phyloP scores from a whole-genome alignment of 2,888 invertebrate species.

The Brenthis ino region DNA sequence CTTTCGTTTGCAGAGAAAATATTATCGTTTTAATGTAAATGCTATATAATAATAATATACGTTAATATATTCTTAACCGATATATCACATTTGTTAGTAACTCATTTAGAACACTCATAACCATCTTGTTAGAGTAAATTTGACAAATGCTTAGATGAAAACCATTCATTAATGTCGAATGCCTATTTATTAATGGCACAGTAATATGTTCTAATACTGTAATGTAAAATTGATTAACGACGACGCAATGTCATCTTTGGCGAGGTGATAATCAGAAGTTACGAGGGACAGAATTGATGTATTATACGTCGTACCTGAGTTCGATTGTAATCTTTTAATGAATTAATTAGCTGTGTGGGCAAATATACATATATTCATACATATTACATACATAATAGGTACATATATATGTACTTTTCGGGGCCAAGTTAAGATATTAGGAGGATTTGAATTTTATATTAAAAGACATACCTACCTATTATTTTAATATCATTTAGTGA shows the following conservation, averaged over 20 bases:
- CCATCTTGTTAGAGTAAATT: conserved; percentile 8
- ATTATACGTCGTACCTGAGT: conserved; percentile 6
- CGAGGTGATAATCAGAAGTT: conserved; percentile 20
- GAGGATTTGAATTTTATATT: too few species aligned
- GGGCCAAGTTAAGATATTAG: too few species aligned
- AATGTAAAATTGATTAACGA: conserved; percentile 22
- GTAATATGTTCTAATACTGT: conserved; percentile 17
- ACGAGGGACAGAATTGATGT: conserved; percentile 16
- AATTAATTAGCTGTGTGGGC: not conserved
- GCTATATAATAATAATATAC: too few species aligned
- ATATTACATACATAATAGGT: too few species aligned
- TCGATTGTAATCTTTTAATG: conserved; percentile 7
- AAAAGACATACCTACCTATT: too few species aligned
- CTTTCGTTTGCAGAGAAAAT: too few species aligned
- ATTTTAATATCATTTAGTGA: too few species aligned
- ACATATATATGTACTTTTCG: too few species aligned
- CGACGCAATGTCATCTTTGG: conserved; percentile 16
- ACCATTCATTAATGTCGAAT: conserved; percentile 14
- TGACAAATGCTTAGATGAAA: conserved; percentile 9
- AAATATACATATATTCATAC: not conserved
- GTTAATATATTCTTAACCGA: not conserved
- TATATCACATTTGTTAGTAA: not conserved
- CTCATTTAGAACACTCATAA: not conserved
- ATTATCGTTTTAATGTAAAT: too few species aligned
- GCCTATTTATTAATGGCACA: conserved; percentile 7